Percentiles rank a stretch among this genome's conserved stretches.
Evolutionary conservation across 2,113 vertebrate genomes (phyloP).

Genomic region (Rhineura floridana): DNA sequence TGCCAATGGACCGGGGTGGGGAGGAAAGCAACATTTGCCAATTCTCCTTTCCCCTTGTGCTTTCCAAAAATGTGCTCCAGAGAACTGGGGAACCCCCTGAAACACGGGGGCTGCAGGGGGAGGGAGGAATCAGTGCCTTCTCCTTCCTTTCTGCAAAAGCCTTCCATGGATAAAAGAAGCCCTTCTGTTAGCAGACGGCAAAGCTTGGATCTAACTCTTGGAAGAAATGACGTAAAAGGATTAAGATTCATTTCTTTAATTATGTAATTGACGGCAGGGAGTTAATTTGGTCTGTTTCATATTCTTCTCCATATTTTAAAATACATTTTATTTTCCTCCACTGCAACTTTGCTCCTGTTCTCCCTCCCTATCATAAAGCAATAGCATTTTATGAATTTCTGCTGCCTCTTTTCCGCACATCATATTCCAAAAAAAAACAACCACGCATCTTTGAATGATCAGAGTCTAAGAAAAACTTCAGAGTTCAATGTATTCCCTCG

Average conservation of each 20-base stretch:
- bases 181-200: too few relatives aligned
- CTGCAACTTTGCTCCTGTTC: background rate
- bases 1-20: too few relatives aligned
- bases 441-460: background rate
- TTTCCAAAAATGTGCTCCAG: too few relatives aligned
- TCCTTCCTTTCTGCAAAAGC: too few relatives aligned
- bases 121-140: too few relatives aligned
- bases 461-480: background rate
- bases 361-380: constrained; percentile 4
- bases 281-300: background rate
- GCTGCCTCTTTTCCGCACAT: background rate
- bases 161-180: too few relatives aligned
- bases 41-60: too few relatives aligned
- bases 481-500: background rate
- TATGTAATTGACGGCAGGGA: background rate
- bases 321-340: background rate
- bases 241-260: background rate
- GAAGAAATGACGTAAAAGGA: background rate
- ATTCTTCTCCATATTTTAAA: background rate
- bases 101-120: too few relatives aligned
- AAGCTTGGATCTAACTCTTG: background rate
- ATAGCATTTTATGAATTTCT: background rate
- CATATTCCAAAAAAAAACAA: background rate
- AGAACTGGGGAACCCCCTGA: too few relatives aligned
- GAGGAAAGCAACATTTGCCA: too few relatives aligned